These are phyloP conservation scores for Eubucco bourcierii DNA, from an alignment of 2,113 vertebrate species.

Conservation along the genomic window DNA sequence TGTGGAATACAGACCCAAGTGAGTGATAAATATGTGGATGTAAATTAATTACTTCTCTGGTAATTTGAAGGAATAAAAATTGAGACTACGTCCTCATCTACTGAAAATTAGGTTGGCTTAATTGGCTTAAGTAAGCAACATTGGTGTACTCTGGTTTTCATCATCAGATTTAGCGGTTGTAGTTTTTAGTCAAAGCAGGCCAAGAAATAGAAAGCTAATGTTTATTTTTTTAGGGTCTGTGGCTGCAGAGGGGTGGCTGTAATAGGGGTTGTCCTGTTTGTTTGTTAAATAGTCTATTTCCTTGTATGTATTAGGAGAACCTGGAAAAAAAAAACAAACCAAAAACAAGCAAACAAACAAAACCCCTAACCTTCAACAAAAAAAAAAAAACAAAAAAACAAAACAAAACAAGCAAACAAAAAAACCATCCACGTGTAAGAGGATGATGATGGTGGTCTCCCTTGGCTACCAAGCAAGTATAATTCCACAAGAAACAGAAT, in stretches of 20 bases:
- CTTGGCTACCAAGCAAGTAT: background rate
- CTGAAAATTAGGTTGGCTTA: background rate
- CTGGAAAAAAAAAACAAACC: background rate
- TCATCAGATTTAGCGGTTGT: background rate
- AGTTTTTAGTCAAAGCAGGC: background rate
- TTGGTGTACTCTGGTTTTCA: slow-evolving; percentile 1
- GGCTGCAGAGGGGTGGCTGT: background rate
- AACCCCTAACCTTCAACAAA: too few species aligned
- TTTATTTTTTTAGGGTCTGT: background rate
- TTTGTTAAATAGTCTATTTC: background rate
- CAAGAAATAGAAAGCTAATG: background rate
- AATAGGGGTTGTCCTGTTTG: background rate
- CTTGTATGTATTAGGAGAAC: too few species aligned
- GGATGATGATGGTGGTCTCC: background rate
- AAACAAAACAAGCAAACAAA: too few species aligned
- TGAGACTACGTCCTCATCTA: background rate
- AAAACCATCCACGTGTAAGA: background rate
- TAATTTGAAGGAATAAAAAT: background rate
- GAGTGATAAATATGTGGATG: background rate
- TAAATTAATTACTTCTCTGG: background rate
- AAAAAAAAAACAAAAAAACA: too few species aligned
- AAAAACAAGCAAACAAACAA: too few species aligned
- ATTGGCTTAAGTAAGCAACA: background rate
- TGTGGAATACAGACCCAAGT: background rate
- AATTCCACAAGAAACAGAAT: background rate